Conservation (phyloP, 92 coral and sea anemone species). For the Porites divaricata region DNA sequence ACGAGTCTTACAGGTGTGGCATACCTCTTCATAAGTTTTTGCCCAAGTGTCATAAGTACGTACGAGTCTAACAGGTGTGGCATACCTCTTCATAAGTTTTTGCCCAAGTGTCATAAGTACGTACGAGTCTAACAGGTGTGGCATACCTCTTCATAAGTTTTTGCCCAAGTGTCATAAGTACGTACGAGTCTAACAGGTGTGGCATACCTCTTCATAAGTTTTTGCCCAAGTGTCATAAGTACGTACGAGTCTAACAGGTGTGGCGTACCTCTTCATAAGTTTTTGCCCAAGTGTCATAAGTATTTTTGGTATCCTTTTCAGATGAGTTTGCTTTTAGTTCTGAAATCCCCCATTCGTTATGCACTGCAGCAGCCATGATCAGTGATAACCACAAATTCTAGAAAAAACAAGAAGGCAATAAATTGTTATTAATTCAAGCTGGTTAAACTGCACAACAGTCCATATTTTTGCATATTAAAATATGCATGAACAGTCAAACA, state of each 20-base stretch:
- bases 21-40: constrained; percentile 35
- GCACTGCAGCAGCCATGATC: constrained; percentile 3
- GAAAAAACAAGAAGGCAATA: too few relatives aligned
- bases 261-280: constrained; percentile 33
- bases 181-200: background rate
- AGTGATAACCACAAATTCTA: background rate
- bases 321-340: constrained; percentile 17
- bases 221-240: constrained; percentile 50
- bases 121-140: background rate
- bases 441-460: too few relatives aligned
- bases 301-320: constrained; percentile 35
- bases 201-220: constrained; percentile 33
- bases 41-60: constrained; percentile 49
- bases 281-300: constrained; percentile 50
- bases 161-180: constrained; percentile 49
- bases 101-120: constrained; percentile 50
- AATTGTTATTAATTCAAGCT: too few relatives aligned
- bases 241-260: background rate
- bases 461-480: too few relatives aligned
- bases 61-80: background rate
- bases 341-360: background rate
- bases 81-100: constrained; percentile 34
- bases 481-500: too few relatives aligned
- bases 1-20: background rate
- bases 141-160: constrained; percentile 34